Evolutionary conservation across 2,797 vertebrate genomes (phyloP), one percentile per base, ranked within the genome.

Genomic region (Cryptoprocta ferox): DNA sequence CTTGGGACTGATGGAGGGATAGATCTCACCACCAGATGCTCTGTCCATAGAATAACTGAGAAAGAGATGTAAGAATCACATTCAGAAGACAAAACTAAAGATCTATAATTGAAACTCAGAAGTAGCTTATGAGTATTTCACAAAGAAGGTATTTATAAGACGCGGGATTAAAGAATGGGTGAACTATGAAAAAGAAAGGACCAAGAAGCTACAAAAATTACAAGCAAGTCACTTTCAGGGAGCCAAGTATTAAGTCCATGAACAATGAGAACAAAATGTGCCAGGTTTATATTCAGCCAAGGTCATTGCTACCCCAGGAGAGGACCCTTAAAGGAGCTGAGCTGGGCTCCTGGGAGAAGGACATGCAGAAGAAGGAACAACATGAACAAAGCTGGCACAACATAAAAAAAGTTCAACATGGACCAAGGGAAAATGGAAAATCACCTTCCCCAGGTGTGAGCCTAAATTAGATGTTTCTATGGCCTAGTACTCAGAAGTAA

Each of bases 41-140:
- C 73, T 71, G n/a, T 26, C 15, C 50, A n/a, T 7, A 59, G 18
- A 76, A 19, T 19, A 93, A 63, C 0, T 65, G n/a, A 96, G 42
- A n/a, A 56, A 87, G 75, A 95, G 81, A 91, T 81, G 11, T 14
- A 90, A 42, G 56, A 59, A 80, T 8, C 8, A 30, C 16, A 90
- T 86, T 14, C 11, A 70, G 81, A 82, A 85, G 95, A 92, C 32
- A 83, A 71, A 96, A 59, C 16, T 26, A 76, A 97, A 84, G 19
- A 6, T 48, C 37, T 76, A 13, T 30, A 28, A 42, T 37, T 37
- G 53, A 96, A 89, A 92, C 30, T 61, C 59, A 7, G 9, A 90
- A 78, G 37, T 45, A 53, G 9, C 7, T 87, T 37, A 53, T 73
- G 75, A 78, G 14, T n/a, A 53, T 84, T 81, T 93, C 32, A 81